Conservation (phyloP, 2,888 invertebrate genomes). For the Idaea dimidiata region DNA sequence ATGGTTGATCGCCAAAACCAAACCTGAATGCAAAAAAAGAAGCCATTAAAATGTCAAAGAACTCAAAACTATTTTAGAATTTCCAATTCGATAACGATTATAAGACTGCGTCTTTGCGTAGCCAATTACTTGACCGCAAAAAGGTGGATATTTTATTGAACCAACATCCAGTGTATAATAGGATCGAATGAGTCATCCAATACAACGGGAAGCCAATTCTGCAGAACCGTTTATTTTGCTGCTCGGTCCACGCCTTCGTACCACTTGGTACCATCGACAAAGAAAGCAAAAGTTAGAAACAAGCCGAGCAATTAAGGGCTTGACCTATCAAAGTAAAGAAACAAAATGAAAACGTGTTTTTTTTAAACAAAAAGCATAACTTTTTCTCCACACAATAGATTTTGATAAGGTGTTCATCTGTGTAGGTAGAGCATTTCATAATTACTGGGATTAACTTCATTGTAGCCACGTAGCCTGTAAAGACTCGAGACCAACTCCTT, state of each 20-base stretch:
- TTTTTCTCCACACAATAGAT: no score
- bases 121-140: not conserved
- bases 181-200: constrained; percentile 30
- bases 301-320: not conserved
- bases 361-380: no score
- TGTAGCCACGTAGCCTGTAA: not conserved
- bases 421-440: not conserved
- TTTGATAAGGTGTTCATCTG: no score
- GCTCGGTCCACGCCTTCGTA: constrained; percentile 24
- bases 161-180: not conserved
- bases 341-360: not conserved
- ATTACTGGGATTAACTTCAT: not conserved
- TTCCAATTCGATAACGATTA: not conserved
- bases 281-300: constrained; percentile 15
- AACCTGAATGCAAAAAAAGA: not conserved
- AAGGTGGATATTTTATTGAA: not conserved
- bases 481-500: no score
- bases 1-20: not conserved
- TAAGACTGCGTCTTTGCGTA: not conserved
- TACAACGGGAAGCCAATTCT: constrained; percentile 34
- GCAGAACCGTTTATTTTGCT: constrained; percentile 30
- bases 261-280: constrained; percentile 33
- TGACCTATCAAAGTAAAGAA: not conserved
- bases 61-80: not conserved
- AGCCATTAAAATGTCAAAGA: not conserved